These are phyloP conservation scores for Rhynchonycteris naso DNA, from an alignment of 2,797 vertebrate genomes.

Conservation along the genomic window DNA sequence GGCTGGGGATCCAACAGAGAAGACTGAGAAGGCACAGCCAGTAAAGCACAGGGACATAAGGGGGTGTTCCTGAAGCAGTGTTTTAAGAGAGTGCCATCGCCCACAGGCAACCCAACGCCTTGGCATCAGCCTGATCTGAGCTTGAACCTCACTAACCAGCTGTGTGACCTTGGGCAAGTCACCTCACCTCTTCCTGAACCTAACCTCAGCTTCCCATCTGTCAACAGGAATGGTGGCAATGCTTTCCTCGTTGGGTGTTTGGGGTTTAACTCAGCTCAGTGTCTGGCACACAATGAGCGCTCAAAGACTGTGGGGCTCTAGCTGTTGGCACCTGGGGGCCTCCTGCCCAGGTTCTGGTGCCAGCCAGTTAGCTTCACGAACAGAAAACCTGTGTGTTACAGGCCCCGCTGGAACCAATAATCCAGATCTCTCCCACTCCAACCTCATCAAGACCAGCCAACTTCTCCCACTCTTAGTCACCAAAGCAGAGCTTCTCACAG, in stretches of 20 bases:
- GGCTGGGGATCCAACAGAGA: background rate
- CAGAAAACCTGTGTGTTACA: background rate
- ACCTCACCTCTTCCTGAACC: too few relatives aligned
- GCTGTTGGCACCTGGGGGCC: background rate
- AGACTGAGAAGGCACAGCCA: background rate
- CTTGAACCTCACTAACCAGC: background rate
- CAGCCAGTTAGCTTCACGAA: background rate
- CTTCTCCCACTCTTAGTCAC: background rate
- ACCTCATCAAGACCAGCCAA: background rate
- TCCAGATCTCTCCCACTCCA: too few relatives aligned
- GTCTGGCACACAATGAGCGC: background rate
- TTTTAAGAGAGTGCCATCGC: background rate
- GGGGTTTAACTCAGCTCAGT: background rate
- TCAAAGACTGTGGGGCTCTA: background rate
- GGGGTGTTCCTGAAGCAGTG: background rate
- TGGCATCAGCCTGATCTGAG: background rate
- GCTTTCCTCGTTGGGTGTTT: background rate
- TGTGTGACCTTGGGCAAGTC: background rate
- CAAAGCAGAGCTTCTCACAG: background rate
- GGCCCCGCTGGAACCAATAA: rapidly evolving
- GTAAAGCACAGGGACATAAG: background rate
- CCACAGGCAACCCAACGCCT: rapidly evolving
- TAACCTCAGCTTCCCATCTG: background rate
- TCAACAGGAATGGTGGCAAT: background rate
- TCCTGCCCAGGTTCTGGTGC: background rate